phyloP scores from a whole-genome alignment of 1,140 invertebrate species.

The Kradibia gibbosae region DNA sequence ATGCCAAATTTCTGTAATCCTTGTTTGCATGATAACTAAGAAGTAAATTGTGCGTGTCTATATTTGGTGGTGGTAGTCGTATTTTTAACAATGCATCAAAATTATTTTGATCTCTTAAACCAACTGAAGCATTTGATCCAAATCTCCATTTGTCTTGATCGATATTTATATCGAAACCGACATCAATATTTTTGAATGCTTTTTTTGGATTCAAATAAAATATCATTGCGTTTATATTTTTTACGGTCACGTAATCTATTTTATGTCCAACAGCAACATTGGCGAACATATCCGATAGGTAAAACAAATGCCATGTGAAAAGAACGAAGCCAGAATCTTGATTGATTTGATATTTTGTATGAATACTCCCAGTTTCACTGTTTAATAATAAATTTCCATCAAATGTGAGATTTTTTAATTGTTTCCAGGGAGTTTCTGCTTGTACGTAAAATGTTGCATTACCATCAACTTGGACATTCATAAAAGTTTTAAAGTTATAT shows the following conservation, averaged over 20 bases:
- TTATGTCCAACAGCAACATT: conserved; percentile 52
- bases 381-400: conserved; percentile 59
- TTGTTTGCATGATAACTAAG: conserved; percentile 69
- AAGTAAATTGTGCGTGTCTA: conserved; percentile 76
- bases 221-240: conserved; percentile 68
- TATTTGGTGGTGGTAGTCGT: conserved; percentile 76
- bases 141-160: conserved; percentile 74
- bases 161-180: conserved; percentile 74
- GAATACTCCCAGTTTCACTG: conserved; percentile 56
- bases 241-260: conserved; percentile 64
- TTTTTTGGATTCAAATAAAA: conserved; percentile 74
- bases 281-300: conserved; percentile 62
- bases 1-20: conserved; percentile 61
- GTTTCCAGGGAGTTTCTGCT: conserved; percentile 58
- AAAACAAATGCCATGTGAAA: conserved; percentile 59
- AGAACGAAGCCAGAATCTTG: conserved; percentile 50
- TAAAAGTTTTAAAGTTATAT: conserved; percentile 57
- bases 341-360: conserved; percentile 59
- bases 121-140: conserved; percentile 74
- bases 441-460: conserved; percentile 61
- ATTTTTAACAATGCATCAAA: conserved; percentile 73
- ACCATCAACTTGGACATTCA: conserved; percentile 63
- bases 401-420: conserved; percentile 57
- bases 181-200: conserved; percentile 68
- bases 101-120: conserved; percentile 69